Conservation (phyloP, 2,113 vertebrate species). For the Lynx canadensis region DNA sequence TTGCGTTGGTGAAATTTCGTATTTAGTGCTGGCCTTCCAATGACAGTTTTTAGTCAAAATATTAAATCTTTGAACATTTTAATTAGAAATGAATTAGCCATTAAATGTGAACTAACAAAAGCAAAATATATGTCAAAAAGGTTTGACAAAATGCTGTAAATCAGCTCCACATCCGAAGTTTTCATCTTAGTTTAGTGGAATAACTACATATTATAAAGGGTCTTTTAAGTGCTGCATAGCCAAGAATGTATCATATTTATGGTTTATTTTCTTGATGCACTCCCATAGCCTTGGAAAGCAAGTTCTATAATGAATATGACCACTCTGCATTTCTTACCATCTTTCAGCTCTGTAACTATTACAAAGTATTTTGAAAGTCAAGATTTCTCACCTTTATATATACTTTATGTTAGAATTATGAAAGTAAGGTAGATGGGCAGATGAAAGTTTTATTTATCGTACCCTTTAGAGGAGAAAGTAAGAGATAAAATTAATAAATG, state of each 20-base stretch:
- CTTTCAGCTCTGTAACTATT: background rate
- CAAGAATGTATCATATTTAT: background rate
- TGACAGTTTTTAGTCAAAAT: background rate
- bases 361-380: constrained; percentile 36
- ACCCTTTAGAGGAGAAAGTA: background rate
- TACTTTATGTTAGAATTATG: constrained; percentile 1
- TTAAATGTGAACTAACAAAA: background rate
- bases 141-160: background rate
- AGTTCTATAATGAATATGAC: background rate
- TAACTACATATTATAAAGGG: background rate
- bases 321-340: background rate
- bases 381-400: background rate
- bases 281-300: background rate
- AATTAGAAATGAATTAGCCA: background rate
- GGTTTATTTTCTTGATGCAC: background rate
- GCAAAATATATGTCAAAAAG: background rate
- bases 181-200: background rate
- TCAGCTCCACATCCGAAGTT: background rate
- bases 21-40: background rate
- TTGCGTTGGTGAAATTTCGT: background rate
- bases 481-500: background rate
- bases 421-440: background rate
- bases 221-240: background rate
- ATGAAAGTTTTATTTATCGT: background rate
- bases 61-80: background rate